Percentiles rank a stretch among this genome's conserved stretches.
phyloP scores from a whole-genome alignment of 2,888 invertebrate genomes.

The Clanis bilineata region DNA sequence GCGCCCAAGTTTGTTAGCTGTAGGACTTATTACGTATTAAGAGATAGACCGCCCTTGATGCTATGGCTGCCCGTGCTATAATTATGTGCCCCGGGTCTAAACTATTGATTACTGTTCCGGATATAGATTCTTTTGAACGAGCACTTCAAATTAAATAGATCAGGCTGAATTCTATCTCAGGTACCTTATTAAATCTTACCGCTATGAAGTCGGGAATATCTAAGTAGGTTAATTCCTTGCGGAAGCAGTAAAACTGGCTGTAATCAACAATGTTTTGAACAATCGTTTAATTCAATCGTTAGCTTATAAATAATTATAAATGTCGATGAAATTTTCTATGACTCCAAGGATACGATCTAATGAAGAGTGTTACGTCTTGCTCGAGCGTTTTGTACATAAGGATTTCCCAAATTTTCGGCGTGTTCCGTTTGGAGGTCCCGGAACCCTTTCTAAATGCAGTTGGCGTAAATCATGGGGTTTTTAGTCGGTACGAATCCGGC shows the following conservation, averaged over 20 bases:
- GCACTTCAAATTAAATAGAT: constrained; percentile 34
- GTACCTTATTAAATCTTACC: neutral
- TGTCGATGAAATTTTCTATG: neutral
- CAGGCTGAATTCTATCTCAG: constrained; percentile 6
- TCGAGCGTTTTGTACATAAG: neutral
- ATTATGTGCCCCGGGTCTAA: constrained; percentile 38
- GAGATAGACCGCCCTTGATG: constrained; percentile 24
- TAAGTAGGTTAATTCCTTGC: neutral
- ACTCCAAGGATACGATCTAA: neutral
- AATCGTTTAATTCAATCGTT: neutral
- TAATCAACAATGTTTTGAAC: neutral
- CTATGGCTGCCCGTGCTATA: constrained; percentile 35
- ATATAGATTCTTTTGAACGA: constrained; percentile 41
- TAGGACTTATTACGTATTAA: constrained; percentile 4
- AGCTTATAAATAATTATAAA: neutral
- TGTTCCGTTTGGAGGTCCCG: too few relatives aligned
- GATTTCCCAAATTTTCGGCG: too few relatives aligned
- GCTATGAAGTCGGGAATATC: constrained; percentile 10
- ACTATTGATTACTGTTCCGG: constrained; percentile 54
- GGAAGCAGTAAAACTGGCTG: neutral
- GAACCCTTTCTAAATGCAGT: too few relatives aligned
- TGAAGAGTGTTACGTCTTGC: too few relatives aligned
- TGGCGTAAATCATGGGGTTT: too few relatives aligned
- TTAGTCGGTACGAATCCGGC: too few relatives aligned
- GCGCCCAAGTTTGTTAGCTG: neutral